phyloP scores from a whole-genome alignment of 1,140 invertebrate species.

The Dufourea novaeangliae region DNA sequence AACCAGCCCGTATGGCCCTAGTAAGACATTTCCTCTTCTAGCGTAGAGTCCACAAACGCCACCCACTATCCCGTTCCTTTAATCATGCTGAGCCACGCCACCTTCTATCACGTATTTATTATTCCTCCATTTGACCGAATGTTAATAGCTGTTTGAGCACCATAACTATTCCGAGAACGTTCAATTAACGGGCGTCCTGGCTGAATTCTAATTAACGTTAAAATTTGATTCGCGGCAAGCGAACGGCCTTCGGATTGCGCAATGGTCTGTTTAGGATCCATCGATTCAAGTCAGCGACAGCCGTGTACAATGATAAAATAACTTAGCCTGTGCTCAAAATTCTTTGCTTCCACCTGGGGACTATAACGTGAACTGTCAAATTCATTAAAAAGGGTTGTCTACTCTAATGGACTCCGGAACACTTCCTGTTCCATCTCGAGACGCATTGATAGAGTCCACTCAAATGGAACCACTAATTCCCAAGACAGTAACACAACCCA shows the following conservation, averaged over 20 bases:
- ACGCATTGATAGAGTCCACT: too few relatives aligned
- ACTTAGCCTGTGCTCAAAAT: not conserved
- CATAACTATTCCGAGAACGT: slow-evolving; percentile 43
- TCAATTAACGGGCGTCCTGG: slow-evolving; percentile 35
- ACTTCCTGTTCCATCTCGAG: too few relatives aligned
- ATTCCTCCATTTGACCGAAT: slow-evolving; percentile 43
- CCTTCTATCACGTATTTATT: slow-evolving; percentile 12
- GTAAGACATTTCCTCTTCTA: slow-evolving; percentile 70
- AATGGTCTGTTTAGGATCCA: not conserved
- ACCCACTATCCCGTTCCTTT: not conserved
- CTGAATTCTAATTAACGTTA: slow-evolving; percentile 62
- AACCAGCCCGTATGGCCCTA: slow-evolving; percentile 81
- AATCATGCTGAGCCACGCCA: not conserved
- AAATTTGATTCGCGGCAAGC: slow-evolving; percentile 57
- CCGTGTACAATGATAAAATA: too few relatives aligned
- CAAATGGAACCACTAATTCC: too few relatives aligned
- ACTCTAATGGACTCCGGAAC: too few relatives aligned
- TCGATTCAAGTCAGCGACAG: not conserved
- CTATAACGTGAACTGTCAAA: too few relatives aligned
- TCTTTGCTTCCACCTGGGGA: too few relatives aligned
- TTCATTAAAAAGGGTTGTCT: too few relatives aligned
- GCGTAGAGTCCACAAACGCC: not conserved
- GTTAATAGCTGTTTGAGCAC: slow-evolving; percentile 5
- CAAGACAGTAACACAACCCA: too few relatives aligned
- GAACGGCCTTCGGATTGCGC: slow-evolving; percentile 27